Conservation (phyloP, 2,797 vertebrate genomes). For the Hyperoplus immaculatus region DNA sequence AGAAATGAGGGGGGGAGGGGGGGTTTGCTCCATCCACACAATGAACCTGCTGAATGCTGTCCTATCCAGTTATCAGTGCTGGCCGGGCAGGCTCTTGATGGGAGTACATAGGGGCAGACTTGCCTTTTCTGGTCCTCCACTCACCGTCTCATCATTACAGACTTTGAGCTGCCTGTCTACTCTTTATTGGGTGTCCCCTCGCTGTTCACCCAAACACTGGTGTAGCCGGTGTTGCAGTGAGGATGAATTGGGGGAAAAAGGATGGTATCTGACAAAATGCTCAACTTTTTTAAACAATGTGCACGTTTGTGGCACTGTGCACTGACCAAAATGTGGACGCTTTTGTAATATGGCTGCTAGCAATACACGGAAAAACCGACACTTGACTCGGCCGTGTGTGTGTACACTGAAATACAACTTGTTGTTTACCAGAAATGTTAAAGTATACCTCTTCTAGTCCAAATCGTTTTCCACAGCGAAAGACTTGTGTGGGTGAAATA, state of each 20-base stretch:
- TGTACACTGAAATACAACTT: conserved; percentile 27
- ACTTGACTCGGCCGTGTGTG: conserved; percentile 27
- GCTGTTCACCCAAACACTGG: conserved; percentile 4
- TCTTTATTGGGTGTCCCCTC: conserved; percentile 31
- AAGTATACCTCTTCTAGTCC: conserved; percentile 3
- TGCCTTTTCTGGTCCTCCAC: conserved; percentile 31
- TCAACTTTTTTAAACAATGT: not conserved
- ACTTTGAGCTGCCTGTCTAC: conserved; percentile 41
- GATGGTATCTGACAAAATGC: not conserved
- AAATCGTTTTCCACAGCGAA: not conserved
- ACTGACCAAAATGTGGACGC: conserved; percentile 26
- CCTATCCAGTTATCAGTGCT: conserved; percentile 66
- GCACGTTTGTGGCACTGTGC: not conserved
- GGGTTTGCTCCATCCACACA: conserved; percentile 73
- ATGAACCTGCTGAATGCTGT: conserved; percentile 88
- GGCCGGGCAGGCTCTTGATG: conserved; percentile 56
- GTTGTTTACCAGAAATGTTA: conserved; percentile 25
- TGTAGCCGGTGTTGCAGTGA: not conserved
- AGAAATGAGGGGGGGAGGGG: conserved; percentile 17
- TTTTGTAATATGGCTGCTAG: conserved; percentile 45
- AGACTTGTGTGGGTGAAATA: not conserved
- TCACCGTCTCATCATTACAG: conserved; percentile 30
- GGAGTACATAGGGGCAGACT: conserved; percentile 31
- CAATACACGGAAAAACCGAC: conserved; percentile 29
- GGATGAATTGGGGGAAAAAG: not conserved